Conservation (phyloP, 2,797 vertebrate species). For the Typhlichthys eigenmanni region DNA sequence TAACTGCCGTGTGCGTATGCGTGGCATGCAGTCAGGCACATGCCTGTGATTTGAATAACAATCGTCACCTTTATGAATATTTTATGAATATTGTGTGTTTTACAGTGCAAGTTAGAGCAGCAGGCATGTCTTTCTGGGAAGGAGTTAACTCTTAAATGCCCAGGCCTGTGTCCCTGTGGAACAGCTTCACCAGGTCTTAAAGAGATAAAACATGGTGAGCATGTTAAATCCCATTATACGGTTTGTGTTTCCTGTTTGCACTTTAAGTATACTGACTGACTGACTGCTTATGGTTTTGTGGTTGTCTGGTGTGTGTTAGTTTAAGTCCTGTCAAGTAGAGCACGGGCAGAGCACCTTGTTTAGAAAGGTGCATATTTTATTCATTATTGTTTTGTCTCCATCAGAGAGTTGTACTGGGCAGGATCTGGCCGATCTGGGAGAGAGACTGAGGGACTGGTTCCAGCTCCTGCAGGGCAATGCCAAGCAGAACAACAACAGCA, state of each 20-base stretch:
- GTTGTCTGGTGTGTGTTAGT: no score
- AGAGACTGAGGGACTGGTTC: conserved; percentile 97
- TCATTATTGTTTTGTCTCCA: conserved; percentile 10
- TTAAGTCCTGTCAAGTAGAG: no score
- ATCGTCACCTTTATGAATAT: conserved; percentile 73
- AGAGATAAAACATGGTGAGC: conserved; percentile 82
- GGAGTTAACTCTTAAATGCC: conserved; percentile 86
- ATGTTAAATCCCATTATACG: no score
- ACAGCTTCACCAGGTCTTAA: conserved; percentile 74
- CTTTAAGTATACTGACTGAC: no score
- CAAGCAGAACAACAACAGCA: conserved; percentile 89
- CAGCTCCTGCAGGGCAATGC: conserved; percentile 94
- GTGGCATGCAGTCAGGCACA: no score
- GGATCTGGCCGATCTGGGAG: conserved; percentile 93
- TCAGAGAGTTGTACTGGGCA: conserved; percentile 92
- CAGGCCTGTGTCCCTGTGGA: conserved; percentile 91
- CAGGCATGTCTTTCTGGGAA: conserved; percentile 94
- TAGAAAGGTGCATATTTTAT: background rate
- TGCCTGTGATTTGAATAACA: conserved; percentile 61
- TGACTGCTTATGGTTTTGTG: no score
- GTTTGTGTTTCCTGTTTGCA: no score
- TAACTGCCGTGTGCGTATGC: conserved; percentile 59
- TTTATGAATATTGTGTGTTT: conserved; percentile 57
- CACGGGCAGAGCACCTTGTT: no score
- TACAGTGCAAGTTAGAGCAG: conserved; percentile 96